Conservation (phyloP, 35 echinoderm and acorn worm species). For the Holothuria glaberrima region DNA sequence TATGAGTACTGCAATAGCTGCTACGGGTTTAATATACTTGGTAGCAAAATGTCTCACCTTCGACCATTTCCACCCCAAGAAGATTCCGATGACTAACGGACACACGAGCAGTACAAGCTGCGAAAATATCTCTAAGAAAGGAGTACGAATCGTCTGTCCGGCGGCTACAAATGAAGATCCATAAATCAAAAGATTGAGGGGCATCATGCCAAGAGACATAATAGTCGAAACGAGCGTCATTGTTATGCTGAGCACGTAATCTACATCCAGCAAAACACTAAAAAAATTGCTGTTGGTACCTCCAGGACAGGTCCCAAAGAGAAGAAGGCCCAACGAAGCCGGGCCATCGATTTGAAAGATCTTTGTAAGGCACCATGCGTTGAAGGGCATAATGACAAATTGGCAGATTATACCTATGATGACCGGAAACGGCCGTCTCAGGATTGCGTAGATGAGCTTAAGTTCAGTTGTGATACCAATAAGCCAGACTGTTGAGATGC, state of each 20-base stretch:
- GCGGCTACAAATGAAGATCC: constrained; percentile 55
- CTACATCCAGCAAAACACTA: constrained; percentile 74
- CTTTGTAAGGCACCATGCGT: constrained; percentile 46
- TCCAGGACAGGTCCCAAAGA: constrained; percentile 69
- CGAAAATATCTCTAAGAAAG: constrained; percentile 74
- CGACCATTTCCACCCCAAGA: constrained; percentile 66
- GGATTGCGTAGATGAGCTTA: constrained; percentile 47
- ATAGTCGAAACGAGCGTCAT: constrained; percentile 90
- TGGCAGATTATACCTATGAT: constrained; percentile 72
- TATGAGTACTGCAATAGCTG: constrained; percentile 50
- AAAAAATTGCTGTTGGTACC: constrained; percentile 42
- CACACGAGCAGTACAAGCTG: constrained; percentile 62
- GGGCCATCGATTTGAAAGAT: constrained; percentile 57
- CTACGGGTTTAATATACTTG: constrained; percentile 81
- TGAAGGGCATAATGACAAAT: constrained; percentile 74
- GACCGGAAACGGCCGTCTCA: constrained; percentile 68
- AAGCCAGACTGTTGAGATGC: background rate
- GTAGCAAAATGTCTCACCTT: constrained; percentile 55
- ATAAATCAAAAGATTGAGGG: constrained; percentile 87
- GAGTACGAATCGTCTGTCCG: constrained; percentile 65
- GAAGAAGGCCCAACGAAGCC: constrained; percentile 56
- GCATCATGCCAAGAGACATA: constrained; percentile 92
- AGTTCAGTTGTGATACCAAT: constrained; percentile 81
- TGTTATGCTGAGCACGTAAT: constrained; percentile 85
- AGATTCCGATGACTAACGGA: constrained; percentile 73